phyloP scores from a whole-genome alignment of 2,888 invertebrate species.

The Tipula unca region DNA sequence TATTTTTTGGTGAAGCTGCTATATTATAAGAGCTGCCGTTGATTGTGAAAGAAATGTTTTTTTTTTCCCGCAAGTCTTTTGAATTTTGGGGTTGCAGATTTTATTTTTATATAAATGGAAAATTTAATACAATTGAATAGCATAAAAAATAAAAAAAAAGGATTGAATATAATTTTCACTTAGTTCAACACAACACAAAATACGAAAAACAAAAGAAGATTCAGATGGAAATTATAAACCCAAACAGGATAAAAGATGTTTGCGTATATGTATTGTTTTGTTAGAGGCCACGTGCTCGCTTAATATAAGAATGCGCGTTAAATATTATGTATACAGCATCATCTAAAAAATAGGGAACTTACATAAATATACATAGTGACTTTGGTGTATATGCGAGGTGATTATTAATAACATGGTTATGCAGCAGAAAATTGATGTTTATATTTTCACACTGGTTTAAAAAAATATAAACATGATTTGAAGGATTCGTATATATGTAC shows the following conservation, averaged over 20 bases:
- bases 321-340: background rate
- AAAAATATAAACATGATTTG: background rate
- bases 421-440: background rate
- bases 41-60: background rate
- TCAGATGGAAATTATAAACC: background rate
- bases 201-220: background rate
- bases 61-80: background rate
- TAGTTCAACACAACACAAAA: background rate
- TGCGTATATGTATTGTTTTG: background rate
- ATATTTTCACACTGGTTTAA: background rate
- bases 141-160: background rate
- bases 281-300: background rate
- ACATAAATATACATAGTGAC: too few species aligned
- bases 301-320: background rate
- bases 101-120: background rate
- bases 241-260: background rate
- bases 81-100: background rate
- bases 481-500: background rate
- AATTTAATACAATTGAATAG: background rate
- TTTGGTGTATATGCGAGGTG: background rate
- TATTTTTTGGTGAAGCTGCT: background rate
- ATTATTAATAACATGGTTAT: background rate
- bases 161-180: slow-evolving; percentile 14
- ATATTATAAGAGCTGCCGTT: background rate
- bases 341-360: background rate